A percentile compares a stretch with the other conserved stretches of the same genome.
Evolutionary conservation across 2,797 vertebrate species (phyloP).

Genomic region (Uromys caudimaculatus): DNA sequence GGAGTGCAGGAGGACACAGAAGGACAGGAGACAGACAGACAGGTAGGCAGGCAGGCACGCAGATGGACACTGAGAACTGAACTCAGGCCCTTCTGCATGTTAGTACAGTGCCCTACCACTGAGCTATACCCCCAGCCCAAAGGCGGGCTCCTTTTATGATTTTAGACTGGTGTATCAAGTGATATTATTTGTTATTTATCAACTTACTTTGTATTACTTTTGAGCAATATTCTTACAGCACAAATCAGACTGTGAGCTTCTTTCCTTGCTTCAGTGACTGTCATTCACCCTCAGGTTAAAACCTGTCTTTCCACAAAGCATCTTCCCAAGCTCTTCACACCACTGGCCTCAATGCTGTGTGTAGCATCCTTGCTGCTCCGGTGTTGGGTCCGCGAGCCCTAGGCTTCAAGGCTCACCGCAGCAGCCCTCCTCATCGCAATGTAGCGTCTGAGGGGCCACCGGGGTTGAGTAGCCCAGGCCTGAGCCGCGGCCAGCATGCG

Average conservation of each 20-base stretch:
- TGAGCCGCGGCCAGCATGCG: too few species aligned
- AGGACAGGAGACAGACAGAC: neutral
- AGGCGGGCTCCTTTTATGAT: neutral
- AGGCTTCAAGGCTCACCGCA: too few species aligned
- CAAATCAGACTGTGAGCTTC: neutral
- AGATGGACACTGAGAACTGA: neutral
- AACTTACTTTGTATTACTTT: neutral
- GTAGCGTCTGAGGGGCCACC: too few species aligned
- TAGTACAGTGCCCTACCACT: neutral
- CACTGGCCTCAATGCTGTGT: neutral
- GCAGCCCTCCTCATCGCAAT: too few species aligned
- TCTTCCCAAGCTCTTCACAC: neutral
- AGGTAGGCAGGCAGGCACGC: neutral
- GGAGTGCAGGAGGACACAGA: neutral
- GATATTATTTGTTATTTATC: neutral
- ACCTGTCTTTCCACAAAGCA: neutral
- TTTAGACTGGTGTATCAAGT: neutral
- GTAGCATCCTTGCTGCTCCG: rapidly evolving
- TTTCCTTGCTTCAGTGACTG: neutral
- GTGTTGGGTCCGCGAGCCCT: too few species aligned
- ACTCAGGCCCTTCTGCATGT: neutral
- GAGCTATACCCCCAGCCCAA: neutral
- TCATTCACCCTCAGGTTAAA: neutral
- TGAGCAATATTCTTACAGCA: neutral
- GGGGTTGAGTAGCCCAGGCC: too few species aligned